Conservation (phyloP, 2,888 invertebrate genomes). For the Hecatera dysodea region DNA sequence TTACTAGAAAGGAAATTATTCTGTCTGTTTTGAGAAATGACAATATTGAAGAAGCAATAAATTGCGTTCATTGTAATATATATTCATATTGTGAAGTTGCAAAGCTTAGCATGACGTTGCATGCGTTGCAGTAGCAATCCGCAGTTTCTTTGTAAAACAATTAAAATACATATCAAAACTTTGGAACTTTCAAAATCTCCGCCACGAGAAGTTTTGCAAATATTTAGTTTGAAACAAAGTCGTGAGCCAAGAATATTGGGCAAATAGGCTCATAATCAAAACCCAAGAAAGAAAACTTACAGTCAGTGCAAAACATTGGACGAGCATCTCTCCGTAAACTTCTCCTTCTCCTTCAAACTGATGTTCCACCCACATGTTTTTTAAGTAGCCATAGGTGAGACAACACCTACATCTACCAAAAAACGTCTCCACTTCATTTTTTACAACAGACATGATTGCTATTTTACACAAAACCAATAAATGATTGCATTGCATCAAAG, state of each 20-base stretch:
- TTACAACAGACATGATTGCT: slow-evolving; percentile 48
- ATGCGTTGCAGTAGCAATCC: neutral
- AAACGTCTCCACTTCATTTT: slow-evolving; percentile 67
- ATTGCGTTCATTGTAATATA: slow-evolving; percentile 10
- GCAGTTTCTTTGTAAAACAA: neutral
- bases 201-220: slow-evolving; percentile 16
- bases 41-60: neutral
- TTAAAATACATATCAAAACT: neutral
- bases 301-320: slow-evolving; percentile 77
- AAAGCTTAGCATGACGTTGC: slow-evolving; percentile 6
- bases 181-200: slow-evolving; percentile 3
- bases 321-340: slow-evolving; percentile 80
- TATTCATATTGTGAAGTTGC: neutral
- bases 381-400: slow-evolving; percentile 75
- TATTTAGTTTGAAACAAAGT: slow-evolving; percentile 46
- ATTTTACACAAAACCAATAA: slow-evolving; percentile 4
- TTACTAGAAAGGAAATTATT: too few species aligned
- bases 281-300: slow-evolving; percentile 70
- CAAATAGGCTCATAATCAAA: slow-evolving; percentile 55
- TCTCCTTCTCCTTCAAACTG: slow-evolving; percentile 67
- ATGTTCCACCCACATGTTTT: slow-evolving; percentile 77
- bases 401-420: slow-evolving; percentile 81
- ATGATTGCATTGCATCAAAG: slow-evolving; percentile 3
- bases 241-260: slow-evolving; percentile 49
- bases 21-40: too few species aligned